Conservation (phyloP, 2,888 invertebrate genomes). For the Stictocephala bisonia region DNA sequence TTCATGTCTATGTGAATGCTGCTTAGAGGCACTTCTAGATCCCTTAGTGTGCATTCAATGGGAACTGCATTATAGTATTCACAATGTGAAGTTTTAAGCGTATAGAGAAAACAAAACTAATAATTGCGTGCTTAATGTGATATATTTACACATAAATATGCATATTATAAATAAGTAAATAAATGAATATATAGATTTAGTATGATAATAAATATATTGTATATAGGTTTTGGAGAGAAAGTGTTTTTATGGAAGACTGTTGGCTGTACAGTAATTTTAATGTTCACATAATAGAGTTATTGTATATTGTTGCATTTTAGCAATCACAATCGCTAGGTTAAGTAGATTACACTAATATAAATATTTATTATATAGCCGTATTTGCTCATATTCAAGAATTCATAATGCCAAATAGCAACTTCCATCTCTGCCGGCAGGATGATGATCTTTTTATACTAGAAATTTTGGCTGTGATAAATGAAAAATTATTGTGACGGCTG, state of each 20-base stretch:
- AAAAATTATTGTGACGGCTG: not conserved
- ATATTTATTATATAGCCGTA: slow-evolving; percentile 46
- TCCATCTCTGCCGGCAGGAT: slow-evolving; percentile 22
- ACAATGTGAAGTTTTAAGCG: slow-evolving; percentile 45
- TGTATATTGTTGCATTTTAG: slow-evolving; percentile 46
- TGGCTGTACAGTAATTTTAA: slow-evolving; percentile 40
- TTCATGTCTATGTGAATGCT: slow-evolving; percentile 23
- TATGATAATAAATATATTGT: slow-evolving; percentile 38
- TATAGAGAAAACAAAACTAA: slow-evolving; percentile 11
- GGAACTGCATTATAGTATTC: slow-evolving; percentile 46
- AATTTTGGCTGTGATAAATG: slow-evolving; percentile 44
- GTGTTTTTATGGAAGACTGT: slow-evolving; percentile 47
- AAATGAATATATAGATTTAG: slow-evolving; percentile 36
- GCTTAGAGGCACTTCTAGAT: slow-evolving; percentile 33
- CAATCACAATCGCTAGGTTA: slow-evolving; percentile 50
- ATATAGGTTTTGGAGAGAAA: slow-evolving; percentile 44
- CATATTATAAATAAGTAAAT: slow-evolving; percentile 40
- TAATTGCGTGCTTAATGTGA: slow-evolving; percentile 47
- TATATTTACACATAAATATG: slow-evolving; percentile 49
- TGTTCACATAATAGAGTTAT: slow-evolving; percentile 43
- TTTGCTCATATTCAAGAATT: slow-evolving; percentile 53
- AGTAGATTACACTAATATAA: slow-evolving; percentile 35
- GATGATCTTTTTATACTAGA: slow-evolving; percentile 24
- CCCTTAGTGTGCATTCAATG: not conserved
- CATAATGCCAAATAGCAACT: slow-evolving; percentile 11